Conservation (phyloP, 1,140 invertebrate species). For the Pogonus chalceus region DNA sequence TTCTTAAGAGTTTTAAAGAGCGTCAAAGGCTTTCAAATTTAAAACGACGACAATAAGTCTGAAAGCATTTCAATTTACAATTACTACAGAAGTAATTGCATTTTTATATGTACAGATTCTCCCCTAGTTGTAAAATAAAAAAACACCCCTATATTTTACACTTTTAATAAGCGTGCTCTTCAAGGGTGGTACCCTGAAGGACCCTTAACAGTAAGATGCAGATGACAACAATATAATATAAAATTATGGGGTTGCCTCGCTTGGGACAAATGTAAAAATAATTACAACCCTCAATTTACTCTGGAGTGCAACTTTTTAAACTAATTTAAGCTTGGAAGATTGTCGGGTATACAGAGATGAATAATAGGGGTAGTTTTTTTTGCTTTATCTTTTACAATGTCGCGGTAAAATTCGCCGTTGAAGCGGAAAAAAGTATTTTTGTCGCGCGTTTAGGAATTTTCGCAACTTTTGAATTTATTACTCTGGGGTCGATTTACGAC, state of each 20-base stretch:
- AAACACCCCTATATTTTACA: background rate
- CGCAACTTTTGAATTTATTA: constrained; percentile 2
- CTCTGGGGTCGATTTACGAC: background rate
- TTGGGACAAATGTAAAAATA: constrained; percentile 15
- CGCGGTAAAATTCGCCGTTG: too few species aligned
- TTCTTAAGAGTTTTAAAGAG: too few species aligned
- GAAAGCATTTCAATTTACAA: too few species aligned
- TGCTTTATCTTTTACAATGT: too few species aligned
- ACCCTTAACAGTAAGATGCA: background rate
- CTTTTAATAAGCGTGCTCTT: background rate
- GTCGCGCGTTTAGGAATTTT: background rate
- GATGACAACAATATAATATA: constrained; percentile 10
- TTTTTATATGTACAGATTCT: too few species aligned
- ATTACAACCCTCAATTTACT: constrained; percentile 13
- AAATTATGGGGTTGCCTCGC: constrained; percentile 7
- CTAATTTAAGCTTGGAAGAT: constrained; percentile 10
- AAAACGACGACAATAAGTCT: too few species aligned
- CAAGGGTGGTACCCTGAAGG: background rate
- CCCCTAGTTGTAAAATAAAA: too few species aligned
- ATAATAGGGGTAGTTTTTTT: background rate
- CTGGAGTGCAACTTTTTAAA: constrained; percentile 12
- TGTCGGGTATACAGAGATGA: background rate
- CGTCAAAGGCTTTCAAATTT: background rate
- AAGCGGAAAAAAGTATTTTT: background rate
- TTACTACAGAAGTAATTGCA: too few species aligned